A percentile compares a stretch with the other conserved stretches of the same genome.
phyloP scores from a whole-genome alignment of 2,797 vertebrate species.

The Acanthurus leucopareius region DNA sequence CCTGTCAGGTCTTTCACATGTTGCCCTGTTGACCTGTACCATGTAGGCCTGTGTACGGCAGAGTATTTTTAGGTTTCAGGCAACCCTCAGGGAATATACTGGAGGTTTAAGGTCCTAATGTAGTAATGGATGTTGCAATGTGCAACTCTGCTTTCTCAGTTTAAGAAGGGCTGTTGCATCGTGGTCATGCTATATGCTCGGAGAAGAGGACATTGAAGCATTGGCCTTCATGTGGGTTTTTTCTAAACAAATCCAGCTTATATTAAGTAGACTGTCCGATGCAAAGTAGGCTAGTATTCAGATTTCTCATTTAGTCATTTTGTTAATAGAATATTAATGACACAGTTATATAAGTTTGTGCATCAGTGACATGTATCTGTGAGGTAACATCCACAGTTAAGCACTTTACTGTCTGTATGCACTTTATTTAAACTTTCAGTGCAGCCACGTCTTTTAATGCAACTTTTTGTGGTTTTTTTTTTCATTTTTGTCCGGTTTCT shows the following conservation, averaged over 20 bases:
- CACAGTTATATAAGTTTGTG: not conserved
- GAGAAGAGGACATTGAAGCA: not conserved
- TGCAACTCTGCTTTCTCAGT: not conserved
- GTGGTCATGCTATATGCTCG: not conserved
- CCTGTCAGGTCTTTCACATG: conserved; percentile 5
- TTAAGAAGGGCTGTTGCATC: not conserved
- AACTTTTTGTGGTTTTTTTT: not conserved
- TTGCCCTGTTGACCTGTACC: conserved; percentile 34
- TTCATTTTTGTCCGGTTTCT: not conserved
- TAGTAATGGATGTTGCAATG: not conserved
- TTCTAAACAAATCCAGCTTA: not conserved
- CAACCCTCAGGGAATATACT: not conserved
- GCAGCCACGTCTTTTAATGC: not conserved
- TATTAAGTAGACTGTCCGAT: not conserved
- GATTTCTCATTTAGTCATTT: not conserved
- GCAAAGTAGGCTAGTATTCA: not conserved
- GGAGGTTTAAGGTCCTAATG: not conserved
- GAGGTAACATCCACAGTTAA: not conserved
- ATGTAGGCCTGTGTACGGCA: not conserved
- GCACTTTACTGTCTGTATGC: not conserved
- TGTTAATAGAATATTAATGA: not conserved
- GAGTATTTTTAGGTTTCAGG: conserved; percentile 40
- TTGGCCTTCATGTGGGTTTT: not conserved
- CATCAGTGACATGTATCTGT: not conserved
- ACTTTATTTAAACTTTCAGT: not conserved